These are phyloP conservation scores for Tetrax tetrax DNA, from an alignment of 2,113 vertebrate genomes.

Conservation along the genomic window DNA sequence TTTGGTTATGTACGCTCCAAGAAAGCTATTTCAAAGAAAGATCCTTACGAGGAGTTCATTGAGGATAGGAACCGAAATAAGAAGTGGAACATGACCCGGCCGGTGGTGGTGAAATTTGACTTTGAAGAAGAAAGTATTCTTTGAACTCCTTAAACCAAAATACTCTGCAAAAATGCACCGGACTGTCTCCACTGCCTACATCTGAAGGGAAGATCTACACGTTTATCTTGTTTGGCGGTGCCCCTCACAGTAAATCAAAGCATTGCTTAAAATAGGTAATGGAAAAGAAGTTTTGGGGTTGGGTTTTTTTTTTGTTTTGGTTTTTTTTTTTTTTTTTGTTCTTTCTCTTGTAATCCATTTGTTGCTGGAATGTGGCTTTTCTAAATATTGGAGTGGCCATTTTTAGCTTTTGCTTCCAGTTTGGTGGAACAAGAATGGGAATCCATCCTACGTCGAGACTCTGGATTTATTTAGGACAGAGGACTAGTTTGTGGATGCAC, in stretches of 20 bases:
- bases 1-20: conserved; percentile 82
- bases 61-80: conserved; percentile 67
- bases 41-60: conserved; percentile 84
- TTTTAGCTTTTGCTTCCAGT: background rate
- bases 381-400: background rate
- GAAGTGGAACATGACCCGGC: conserved; percentile 77
- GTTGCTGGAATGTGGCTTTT: conserved; percentile 15
- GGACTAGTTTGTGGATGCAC: background rate
- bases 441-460: background rate
- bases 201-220: conserved; percentile 2
- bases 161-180: conserved; percentile 10
- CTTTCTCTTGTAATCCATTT: background rate
- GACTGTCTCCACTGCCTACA: conserved; percentile 9
- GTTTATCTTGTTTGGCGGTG: background rate
- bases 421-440: background rate
- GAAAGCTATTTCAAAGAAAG: conserved; percentile 81
- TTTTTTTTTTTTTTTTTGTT: no score
- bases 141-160: conserved; percentile 71
- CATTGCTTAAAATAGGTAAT: conserved; percentile 46
- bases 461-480: background rate
- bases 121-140: conserved; percentile 89
- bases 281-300: background rate
- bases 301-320: background rate
- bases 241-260: conserved; percentile 21
- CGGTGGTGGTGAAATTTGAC: conserved; percentile 77